Base-by-base conservation (phyloP, 2,888 invertebrate species). In the Pachymerium ferrugineum region DNA sequence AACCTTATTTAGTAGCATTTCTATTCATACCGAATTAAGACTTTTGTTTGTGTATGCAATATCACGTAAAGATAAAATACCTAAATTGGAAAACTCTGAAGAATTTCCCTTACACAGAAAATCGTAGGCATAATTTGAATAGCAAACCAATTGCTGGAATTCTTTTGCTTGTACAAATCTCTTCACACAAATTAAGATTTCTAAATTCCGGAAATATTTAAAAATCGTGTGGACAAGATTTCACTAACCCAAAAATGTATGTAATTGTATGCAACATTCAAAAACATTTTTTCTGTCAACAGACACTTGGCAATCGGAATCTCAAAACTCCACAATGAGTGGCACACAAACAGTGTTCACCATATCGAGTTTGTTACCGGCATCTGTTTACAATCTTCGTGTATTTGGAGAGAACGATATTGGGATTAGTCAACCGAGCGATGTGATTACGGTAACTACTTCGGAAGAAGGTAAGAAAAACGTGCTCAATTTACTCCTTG, bases 391-490 rank as follows among this genome's bases (percentile, higher is more conserved):
- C 81, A 94, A 96, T 81, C 88, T 96, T 78, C 87, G 94, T 77
- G 92, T 96, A 79, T 91, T 94, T 1, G 95, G 95, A 74, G 93
- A 95, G 84, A 97, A 97, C 80, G 93, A 93, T 82, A 89, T 96
- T 76, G 96, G 97, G 73, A 88, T 89, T 14, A 95, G 96, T 31
- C 91, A 91, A 78, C 92, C 94, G 1, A 96, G 96, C 0, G 94
- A 95, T 80, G 91, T 92, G 1, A 93, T 96, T 2, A 92, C 92
- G 1, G 96, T 97, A 77, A 94, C 95, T 76, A 97, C 97, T 29
- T 94, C 95, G 38, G 97, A 97, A 84, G 95, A 96, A 87, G 87
- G 88, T 85, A 82, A 81, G 77, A 90, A 83, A n/a, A n/a, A n/a
- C n/a, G n/a, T n/a, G n/a, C n/a, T n/a, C n/a, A n/a, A n/a, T n/a